These are phyloP conservation scores for Brachionus asplanchnoidis DNA, from an alignment of 1,140 invertebrate species.

Conservation along the genomic window DNA sequence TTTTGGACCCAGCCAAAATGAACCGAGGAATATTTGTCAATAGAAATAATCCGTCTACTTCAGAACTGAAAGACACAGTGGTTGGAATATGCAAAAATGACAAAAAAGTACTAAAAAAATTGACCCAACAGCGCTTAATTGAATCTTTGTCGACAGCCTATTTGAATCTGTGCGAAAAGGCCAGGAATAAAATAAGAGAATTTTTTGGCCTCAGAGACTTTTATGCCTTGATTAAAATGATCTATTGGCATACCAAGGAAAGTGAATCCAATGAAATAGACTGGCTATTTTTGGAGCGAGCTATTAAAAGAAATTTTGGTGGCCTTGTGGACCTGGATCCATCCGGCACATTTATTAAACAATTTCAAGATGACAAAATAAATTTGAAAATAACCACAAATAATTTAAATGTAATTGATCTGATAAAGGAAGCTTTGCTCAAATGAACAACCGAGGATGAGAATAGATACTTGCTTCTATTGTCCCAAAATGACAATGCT, in stretches of 20 bases:
- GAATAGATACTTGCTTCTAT: slow-evolving; percentile 30
- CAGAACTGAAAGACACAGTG: slow-evolving; percentile 48
- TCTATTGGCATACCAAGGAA: slow-evolving; percentile 46
- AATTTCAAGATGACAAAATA: slow-evolving; percentile 12
- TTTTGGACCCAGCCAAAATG: slow-evolving; percentile 53
- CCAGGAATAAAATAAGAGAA: slow-evolving; percentile 46
- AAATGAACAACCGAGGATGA: slow-evolving; percentile 43
- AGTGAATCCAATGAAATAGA: slow-evolving; percentile 42
- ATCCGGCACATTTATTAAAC: slow-evolving; percentile 44
- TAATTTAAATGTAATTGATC: slow-evolving; percentile 43
- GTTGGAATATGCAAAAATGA: slow-evolving; percentile 48
- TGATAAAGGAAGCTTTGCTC: background rate
- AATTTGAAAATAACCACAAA: background rate
- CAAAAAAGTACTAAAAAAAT: slow-evolving; percentile 41
- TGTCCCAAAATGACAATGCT: slow-evolving; percentile 23
- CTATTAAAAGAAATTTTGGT: slow-evolving; percentile 50
- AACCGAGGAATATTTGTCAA: slow-evolving; percentile 51
- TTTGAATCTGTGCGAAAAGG: slow-evolving; percentile 46
- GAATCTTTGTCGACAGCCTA: slow-evolving; percentile 47
- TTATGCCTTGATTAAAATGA: slow-evolving; percentile 53
- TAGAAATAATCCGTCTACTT: slow-evolving; percentile 46
- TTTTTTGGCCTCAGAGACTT: slow-evolving; percentile 56
- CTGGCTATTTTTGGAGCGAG: slow-evolving; percentile 46
- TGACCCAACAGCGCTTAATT: slow-evolving; percentile 40
- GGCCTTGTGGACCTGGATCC: slow-evolving; percentile 46